Percentiles rank a stretch among this genome's conserved stretches.
Conservation (phyloP, 2,888 invertebrate species). For the Allolobophora icterica region DNA sequence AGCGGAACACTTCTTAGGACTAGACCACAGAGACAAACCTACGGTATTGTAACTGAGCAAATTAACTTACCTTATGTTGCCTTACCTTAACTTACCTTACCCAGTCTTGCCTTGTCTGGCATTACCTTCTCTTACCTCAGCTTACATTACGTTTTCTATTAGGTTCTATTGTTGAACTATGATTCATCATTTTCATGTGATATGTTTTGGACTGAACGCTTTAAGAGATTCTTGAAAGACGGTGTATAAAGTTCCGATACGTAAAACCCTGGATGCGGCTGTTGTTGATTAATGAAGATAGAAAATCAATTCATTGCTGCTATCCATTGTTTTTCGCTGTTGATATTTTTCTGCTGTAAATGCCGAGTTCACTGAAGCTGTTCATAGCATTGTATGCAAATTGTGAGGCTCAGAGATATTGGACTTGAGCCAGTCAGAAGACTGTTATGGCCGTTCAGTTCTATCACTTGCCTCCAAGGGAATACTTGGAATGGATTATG, state of each 20-base stretch:
- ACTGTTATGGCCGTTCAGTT: not conserved
- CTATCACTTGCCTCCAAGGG: not conserved
- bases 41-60: too few relatives aligned
- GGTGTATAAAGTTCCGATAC: not conserved
- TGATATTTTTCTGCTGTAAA: not conserved
- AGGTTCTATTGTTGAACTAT: not conserved
- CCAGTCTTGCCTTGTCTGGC: too few relatives aligned
- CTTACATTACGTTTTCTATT: not conserved
- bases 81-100: too few relatives aligned
- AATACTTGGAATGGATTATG: not conserved
- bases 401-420: not conserved
- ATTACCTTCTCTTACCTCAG: not conserved
- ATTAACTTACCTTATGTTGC: not conserved
- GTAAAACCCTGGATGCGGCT: not conserved
- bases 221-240: not conserved
- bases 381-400: slow-evolving; percentile 10
- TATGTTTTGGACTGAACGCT: not conserved
- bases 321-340: not conserved
- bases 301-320: not conserved
- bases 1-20: too few relatives aligned
- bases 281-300: not conserved
- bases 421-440: not conserved
- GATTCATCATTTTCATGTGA: not conserved
- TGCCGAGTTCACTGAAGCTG: not conserved
- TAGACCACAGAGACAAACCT: too few relatives aligned